Evolutionary conservation across 2,113 vertebrate species (phyloP), one percentile per base, ranked within the genome.

Genomic region (Falco punctatus): DNA sequence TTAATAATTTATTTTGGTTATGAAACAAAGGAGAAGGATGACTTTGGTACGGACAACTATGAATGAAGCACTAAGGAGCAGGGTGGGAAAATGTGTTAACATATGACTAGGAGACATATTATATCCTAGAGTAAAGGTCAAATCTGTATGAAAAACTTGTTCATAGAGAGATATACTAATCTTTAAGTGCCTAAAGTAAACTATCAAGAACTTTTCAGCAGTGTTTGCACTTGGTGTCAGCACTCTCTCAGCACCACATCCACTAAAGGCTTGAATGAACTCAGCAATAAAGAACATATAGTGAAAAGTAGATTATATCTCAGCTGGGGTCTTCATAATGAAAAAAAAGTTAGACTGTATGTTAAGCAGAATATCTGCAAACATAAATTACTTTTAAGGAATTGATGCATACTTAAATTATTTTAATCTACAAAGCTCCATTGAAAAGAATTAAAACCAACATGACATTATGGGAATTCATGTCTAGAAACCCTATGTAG

Each of bases 131-230:
- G 82, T 97, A 96, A 97, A 97, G 97, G 97, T 97, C 97, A 98
- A 94, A 97, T 95, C 90, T 89, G 96, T 77, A 93, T 88, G 95
- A 97, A 96, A 96, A 97, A 96, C 88, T 88, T 93, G 78, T 95
- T 95, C 92, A 93, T 75, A 72, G 88, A 90, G 90, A 97, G 94
- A 97, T 97, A 97, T 5, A 97, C 94, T 96, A 97, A 98, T 97
- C 96, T 98, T 92, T 92, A 97, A 97, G 96, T 94, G 94, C 96
- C 96, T 97, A 97, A 96, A 97, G 96, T 95, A 97, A 98, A 97
- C 95, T 88, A 97, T 95, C 96, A 96, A 97, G 95, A 96, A 96
- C 97, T 96, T 98, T 97, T 97, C 96, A 97, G 90, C 96, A 97
- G 90, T 87, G 95, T 97, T 97, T 97, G 97, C 84, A 94, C 96